These are phyloP conservation scores for Haliclona indistincta DNA, from an alignment of 37 sponge, comb jelly and placozoan species.

Conservation along the genomic window DNA sequence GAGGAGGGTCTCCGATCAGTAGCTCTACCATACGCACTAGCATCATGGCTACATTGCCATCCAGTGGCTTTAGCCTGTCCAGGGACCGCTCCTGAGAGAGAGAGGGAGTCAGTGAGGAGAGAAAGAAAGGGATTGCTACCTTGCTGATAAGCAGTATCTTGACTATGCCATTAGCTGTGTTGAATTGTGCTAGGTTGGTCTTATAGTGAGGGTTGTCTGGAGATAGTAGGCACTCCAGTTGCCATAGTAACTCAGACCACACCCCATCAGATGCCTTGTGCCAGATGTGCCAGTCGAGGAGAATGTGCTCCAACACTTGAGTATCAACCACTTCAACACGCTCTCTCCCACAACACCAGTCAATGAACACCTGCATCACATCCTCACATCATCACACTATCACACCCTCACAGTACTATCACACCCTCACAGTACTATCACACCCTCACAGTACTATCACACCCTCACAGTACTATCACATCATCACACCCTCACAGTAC, in stretches of 20 bases:
- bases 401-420: too few relatives aligned
- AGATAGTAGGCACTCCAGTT: conserved; percentile 48
- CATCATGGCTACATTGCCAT: conserved; percentile 33
- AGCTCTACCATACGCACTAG: conserved; percentile 56
- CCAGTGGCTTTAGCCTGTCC: conserved; percentile 48
- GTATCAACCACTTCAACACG: conserved; percentile 32
- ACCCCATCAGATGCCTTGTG: conserved; percentile 53
- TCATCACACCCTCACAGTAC: too few relatives aligned
- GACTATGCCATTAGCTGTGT: conserved; percentile 31
- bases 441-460: too few relatives aligned
- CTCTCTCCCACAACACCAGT: conserved; percentile 71
- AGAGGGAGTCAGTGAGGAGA: neutral
- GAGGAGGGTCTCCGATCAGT: conserved; percentile 58
- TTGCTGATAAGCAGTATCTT: conserved; percentile 68
- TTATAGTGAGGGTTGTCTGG: neutral
- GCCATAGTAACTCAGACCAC: conserved; percentile 47
- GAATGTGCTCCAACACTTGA: conserved; percentile 72
- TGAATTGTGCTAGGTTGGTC: conserved; percentile 30
- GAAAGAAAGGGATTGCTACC: conserved; percentile 9
- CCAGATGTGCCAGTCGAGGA: conserved; percentile 94
- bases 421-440: too few relatives aligned
- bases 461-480: too few relatives aligned
- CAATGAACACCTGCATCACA: conserved; percentile 59
- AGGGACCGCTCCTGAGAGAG: conserved; percentile 57
- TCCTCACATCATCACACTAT: too few relatives aligned